Base-by-base conservation (phyloP, 2,797 vertebrate species). In the Argyrosomus regius region DNA sequence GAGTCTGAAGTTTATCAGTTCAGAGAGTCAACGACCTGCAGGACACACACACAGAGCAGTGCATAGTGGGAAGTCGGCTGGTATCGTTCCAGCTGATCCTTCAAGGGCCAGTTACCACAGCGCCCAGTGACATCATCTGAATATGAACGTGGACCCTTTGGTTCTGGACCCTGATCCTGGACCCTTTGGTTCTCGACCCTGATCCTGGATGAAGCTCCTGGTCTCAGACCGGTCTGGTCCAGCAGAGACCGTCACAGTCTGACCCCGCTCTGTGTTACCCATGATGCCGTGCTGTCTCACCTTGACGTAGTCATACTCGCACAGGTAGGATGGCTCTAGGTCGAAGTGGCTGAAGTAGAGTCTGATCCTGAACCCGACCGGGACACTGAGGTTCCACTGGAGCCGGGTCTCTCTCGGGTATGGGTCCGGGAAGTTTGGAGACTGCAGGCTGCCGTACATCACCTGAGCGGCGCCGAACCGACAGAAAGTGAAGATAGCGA, bases 301-400 rank as follows among this genome's bases (percentile, higher is more conserved):
- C 97, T 97, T 97, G 59, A 99, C 95, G 0, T 94, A 97, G 92
- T 99, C 98, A 0, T 99, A 99, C 94, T 99, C 97, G 82, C 98
- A 99, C 81, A 97, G 95, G 93, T 99, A 98, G 57, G 98, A 99
- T 0, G 98, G 97, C 89, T 99, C 98, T 87, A 99, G 90, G 91
- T 99, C 96, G 56, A 99, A 99, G 84, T 99, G 97, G 95, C 97
- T 98, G 90, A 99, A 99, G 92, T 97, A 97, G 9, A 99, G 95
- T 72, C 91, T 94, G 86, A 99, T 90, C 68, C 90, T 92, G 91
- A 97, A 98, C 14, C 98, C 98, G 0, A 92, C 91, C 0, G 96
- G 96, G 48, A 98, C 96, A 0, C 96, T 96, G 78, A 99, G 87
- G 71, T 98, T 97, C 98, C 98, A 99, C 0, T 90, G 95, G 46